Base-by-base conservation (phyloP, 2,797 vertebrate genomes). In the Limnodromus scolopaceus region DNA sequence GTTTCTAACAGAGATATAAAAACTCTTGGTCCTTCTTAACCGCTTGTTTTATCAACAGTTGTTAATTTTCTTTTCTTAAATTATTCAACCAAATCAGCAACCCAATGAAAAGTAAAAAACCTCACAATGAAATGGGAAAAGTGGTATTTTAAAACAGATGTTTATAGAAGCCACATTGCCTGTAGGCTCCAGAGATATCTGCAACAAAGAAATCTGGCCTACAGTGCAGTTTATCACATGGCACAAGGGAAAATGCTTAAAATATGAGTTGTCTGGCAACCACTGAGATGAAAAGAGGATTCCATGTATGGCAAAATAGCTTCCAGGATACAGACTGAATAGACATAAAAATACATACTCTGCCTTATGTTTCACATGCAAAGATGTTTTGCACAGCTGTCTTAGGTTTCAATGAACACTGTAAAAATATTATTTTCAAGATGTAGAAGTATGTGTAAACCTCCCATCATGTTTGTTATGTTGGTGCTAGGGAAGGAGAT, bases 351-450 rank as follows among this genome's bases (percentile, higher is more conserved):
- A 87, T 63, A 75, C 60, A 36, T 63, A 55, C 27, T 68, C 41
- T 82, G 38, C 30, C 15, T 80, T 74, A 30, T 1, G 1, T 95
- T 92, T 92, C 64, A 48, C 41, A 64, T 55, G 16, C 64, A 93
- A 54, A 61, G 57, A 79, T 54, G 9, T 84, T 93, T 89, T 3
- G 3, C 55, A 45, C 48, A 93, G 68, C 43, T 91, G 81, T 79
- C 58, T 95, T 92, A 41, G 36, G 36, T 92, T 96, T 91, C 61
- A 93, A 14, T 48, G 39, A 91, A 45, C 16, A 48, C 68, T 71
- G 17, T 85, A 85, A 95, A 93, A 91, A 70, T 77, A 72, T 5
- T 84, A 20, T 83, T 88, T 95, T 89, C 87, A 79, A 84, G n/a
- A 82, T 43, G 8, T 49, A 71, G 32, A 91, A 76, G 16, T 63